Conservation (phyloP, 2,113 vertebrate genomes). For the Piaya cayana region DNA sequence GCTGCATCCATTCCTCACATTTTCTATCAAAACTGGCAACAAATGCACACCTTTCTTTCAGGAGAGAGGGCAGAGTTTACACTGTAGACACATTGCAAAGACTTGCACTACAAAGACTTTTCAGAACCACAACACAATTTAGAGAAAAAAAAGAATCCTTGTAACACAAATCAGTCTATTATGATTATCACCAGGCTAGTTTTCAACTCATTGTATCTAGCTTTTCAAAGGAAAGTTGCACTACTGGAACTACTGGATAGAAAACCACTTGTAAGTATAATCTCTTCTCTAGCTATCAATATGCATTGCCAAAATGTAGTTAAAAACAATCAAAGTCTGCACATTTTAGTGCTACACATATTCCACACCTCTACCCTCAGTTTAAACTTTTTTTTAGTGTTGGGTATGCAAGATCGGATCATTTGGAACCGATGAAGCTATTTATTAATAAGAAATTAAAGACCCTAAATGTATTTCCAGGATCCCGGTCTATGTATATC, state of each 20-base stretch:
- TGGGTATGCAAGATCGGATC: background rate
- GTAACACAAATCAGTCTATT: background rate
- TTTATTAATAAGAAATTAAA: background rate
- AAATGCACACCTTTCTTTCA: background rate
- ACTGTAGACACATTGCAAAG: background rate
- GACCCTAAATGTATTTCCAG: background rate
- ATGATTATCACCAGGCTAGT: background rate
- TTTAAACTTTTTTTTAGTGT: background rate
- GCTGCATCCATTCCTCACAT: background rate
- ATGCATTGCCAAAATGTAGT: background rate
- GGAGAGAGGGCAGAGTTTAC: background rate
- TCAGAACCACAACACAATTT: background rate
- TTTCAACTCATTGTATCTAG: background rate
- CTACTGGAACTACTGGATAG: background rate
- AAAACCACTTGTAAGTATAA: background rate
- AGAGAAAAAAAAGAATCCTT: background rate
- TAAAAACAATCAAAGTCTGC: background rate
- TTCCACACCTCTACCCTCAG: rapidly evolving
- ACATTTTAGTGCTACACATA: background rate
- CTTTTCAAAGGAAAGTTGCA: background rate
- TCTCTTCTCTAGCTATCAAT: background rate
- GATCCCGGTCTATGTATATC: background rate
- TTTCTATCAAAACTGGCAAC: background rate
- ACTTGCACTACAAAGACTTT: background rate
- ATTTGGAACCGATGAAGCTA: background rate